Base-by-base conservation (phyloP, 1,140 invertebrate genomes). In the Papilio aristodemus region DNA sequence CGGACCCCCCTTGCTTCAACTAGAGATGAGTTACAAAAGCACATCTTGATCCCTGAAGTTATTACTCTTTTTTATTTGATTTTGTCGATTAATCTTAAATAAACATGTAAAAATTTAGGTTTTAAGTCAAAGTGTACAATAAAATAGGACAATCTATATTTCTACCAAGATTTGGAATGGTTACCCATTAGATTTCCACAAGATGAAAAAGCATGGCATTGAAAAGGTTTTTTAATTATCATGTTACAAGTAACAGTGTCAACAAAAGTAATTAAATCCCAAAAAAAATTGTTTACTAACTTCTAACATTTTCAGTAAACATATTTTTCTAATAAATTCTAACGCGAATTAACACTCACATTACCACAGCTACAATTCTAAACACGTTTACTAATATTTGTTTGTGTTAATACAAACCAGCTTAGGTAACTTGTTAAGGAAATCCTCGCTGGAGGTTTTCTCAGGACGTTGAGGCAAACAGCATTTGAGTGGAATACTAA, bases 351-450 rank as follows among this genome's bases (percentile, higher is more conserved):
- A 32, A 32, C 27, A 32, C 6, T 32, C 27, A 19, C 43, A 19
- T 22, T 50, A 19, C 10, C 19, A 10, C 8, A 50, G 43, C 8
- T 50, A 19, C 9, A 22, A 58, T 58, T 58, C 57, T 11, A 5
- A 58, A 14, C 59, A 62, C 59, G 59, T 62, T 62, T 62, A 13
- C 36, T 37, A 37, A 62, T 62, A 38, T 62, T 62, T 62, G 59
- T 37, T 38, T 19, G 59, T 62, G 59, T 62, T 62, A 39, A 62
- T 62, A 62, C 14, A 37, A 62, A 62, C 59, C 14, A 19, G 59
- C 59, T 62, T 62, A 39, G 59, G 59, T 62, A 62, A 62, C 59
- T 62, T 62, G 36, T 62, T 62, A 62, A 62, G 59, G 59, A 62
- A 62, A 62, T 36, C 59, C 59, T n/a, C n/a, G 59, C 36, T 38